Evolutionary conservation across 1,140 invertebrate species (phyloP).

Genomic region (Andricus grossulariae): DNA sequence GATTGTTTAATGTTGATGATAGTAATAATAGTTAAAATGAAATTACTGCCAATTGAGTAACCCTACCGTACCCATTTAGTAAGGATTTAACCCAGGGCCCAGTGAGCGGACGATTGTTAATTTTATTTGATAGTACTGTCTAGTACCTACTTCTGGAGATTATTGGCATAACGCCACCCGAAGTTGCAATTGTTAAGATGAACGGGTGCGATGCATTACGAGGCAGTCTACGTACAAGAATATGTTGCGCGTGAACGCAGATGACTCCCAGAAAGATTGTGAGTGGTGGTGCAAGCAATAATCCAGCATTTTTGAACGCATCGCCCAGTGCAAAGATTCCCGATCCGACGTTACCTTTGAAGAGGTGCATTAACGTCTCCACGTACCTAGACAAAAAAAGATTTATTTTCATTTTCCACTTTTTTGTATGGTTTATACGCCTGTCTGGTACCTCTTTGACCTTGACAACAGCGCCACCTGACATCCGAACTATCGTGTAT

Average conservation of each 20-base stretch:
- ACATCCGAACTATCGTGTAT: too few species aligned
- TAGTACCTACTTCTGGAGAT: slow-evolving; percentile 31
- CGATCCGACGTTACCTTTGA: slow-evolving; percentile 86
- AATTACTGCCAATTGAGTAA: background rate
- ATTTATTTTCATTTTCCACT: slow-evolving; percentile 42
- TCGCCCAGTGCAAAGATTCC: slow-evolving; percentile 87
- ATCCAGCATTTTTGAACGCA: slow-evolving; percentile 84
- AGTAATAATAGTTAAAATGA: background rate
- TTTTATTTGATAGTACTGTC: slow-evolving; percentile 28
- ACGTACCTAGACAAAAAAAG: slow-evolving; percentile 76
- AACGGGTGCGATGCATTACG: slow-evolving; percentile 26
- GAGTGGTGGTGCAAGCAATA: slow-evolving; percentile 80
- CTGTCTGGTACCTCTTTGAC: too few species aligned
- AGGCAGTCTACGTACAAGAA: slow-evolving; percentile 78
- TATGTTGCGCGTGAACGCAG: slow-evolving; percentile 84
- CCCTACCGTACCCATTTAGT: background rate
- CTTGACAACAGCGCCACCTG: too few species aligned
- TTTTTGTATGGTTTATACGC: background rate
- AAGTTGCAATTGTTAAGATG: slow-evolving; percentile 32
- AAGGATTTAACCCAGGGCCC: slow-evolving; percentile 10
- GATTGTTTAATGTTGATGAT: background rate
- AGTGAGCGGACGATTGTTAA: slow-evolving; percentile 25
- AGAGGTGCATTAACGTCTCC: slow-evolving; percentile 85
- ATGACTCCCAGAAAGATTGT: slow-evolving; percentile 82
- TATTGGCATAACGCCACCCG: slow-evolving; percentile 31